Conservation (phyloP, 2,113 vertebrate genomes). For the Rhadina sibilatrix region DNA sequence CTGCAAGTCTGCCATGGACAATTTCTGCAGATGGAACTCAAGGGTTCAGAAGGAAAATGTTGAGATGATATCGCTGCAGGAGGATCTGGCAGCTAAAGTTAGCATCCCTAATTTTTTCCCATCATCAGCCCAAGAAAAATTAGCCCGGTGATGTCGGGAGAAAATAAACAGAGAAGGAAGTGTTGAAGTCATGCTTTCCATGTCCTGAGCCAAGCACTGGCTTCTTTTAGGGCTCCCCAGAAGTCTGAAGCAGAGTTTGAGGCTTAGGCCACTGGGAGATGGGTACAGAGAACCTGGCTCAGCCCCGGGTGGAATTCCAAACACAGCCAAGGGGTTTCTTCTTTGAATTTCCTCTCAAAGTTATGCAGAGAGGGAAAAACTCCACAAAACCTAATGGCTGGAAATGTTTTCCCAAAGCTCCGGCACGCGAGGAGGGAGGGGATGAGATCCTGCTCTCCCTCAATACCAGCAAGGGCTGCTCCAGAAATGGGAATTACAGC, state of each 20-base stretch:
- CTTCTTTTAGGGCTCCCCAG: not conserved
- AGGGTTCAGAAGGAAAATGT: not conserved
- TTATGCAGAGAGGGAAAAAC: not conserved
- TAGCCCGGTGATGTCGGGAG: not conserved
- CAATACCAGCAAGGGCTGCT: not conserved
- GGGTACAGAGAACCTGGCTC: not conserved
- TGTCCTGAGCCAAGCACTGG: not conserved
- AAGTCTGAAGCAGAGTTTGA: not conserved
- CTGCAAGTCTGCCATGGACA: not conserved
- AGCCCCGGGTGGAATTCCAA: not conserved
- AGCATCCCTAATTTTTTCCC: not conserved
- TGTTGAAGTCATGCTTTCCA: not conserved
- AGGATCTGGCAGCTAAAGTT: not conserved
- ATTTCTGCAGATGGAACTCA: not conserved
- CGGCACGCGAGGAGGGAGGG: rapidly evolving
- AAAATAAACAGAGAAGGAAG: not conserved
- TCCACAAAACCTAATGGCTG: not conserved
- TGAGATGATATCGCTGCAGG: not conserved
- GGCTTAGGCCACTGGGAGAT: not conserved
- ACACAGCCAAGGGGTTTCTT: rapidly evolving
- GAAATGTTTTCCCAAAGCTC: not conserved
- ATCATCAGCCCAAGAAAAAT: not conserved
- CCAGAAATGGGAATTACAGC: not conserved
- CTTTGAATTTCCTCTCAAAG: not conserved
- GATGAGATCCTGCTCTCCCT: not conserved